These are phyloP conservation scores for Cichlasoma orientale DNA, from an alignment of 2,797 vertebrate species.

Conservation along the genomic window DNA sequence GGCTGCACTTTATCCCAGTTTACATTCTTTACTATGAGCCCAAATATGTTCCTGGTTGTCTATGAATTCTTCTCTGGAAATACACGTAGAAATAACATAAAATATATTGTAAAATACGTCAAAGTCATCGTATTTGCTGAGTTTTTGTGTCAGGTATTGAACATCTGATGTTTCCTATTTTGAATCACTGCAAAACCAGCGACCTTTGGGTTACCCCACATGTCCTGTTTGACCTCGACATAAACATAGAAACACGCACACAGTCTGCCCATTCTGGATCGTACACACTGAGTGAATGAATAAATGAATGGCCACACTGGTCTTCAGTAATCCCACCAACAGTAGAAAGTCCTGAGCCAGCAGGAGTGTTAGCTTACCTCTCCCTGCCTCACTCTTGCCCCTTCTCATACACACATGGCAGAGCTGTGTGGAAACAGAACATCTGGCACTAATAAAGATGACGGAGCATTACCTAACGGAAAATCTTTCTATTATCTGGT, in stretches of 20 bases:
- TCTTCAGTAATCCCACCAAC: conserved; percentile 67
- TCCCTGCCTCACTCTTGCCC: conserved; percentile 9
- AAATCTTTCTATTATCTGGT: neutral
- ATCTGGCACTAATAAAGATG: neutral
- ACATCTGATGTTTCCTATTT: neutral
- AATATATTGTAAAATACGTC: neutral
- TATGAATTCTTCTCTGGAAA: neutral
- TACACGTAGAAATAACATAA: neutral
- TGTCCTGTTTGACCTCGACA: conserved; percentile 51
- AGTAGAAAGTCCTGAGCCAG: conserved; percentile 71
- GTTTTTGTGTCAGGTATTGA: neutral
- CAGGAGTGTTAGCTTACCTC: conserved; percentile 61
- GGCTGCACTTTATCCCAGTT: conserved; percentile 10
- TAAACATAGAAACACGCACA: neutral
- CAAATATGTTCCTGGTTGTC: neutral
- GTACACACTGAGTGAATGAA: conserved; percentile 28
- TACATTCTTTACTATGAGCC: neutral
- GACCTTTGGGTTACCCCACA: conserved; percentile 37
- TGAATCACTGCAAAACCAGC: neutral
- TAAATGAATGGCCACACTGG: conserved; percentile 50
- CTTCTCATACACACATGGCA: neutral
- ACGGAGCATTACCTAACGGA: neutral
- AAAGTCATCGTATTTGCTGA: neutral
- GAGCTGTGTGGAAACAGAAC: conserved; percentile 10
- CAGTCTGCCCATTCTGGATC: conserved; percentile 61